phyloP scores from a whole-genome alignment of 2,113 vertebrate genomes.

The Apodemus sylvaticus region DNA sequence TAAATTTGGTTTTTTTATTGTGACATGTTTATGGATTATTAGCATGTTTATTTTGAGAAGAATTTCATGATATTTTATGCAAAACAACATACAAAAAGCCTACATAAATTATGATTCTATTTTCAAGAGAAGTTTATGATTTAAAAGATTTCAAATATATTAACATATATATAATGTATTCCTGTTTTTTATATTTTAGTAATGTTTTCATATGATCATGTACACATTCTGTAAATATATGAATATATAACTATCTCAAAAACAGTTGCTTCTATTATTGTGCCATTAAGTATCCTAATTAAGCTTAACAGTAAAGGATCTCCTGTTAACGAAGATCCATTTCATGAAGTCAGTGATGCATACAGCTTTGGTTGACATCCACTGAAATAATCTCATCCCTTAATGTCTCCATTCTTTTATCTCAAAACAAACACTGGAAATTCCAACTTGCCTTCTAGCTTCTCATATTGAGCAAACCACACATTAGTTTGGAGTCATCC shows the following conservation, averaged over 20 bases:
- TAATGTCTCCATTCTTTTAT: background rate
- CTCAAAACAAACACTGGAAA: background rate
- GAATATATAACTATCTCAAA: background rate
- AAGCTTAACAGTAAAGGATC: background rate
- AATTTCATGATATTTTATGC: background rate
- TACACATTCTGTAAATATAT: background rate
- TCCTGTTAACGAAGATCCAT: slow-evolving; percentile 18
- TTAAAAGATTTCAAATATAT: slow-evolving; percentile 25
- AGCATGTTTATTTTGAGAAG: background rate
- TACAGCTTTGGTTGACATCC: slow-evolving; percentile 10
- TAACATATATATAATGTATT: background rate
- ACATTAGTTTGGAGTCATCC: background rate
- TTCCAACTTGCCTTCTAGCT: background rate
- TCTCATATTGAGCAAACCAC: background rate
- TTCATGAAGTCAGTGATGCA: slow-evolving; percentile 41
- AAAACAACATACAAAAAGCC: background rate
- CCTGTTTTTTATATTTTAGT: slow-evolving; percentile 7
- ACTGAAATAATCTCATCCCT: background rate
- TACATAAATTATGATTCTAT: background rate
- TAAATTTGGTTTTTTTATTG: background rate
- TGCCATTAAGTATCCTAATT: slow-evolving; percentile 25
- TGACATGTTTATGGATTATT: background rate
- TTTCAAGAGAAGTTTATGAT: background rate
- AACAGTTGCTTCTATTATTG: background rate
- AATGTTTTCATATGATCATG: slow-evolving; percentile 13